Evolutionary conservation across 1,140 invertebrate species (phyloP).

Genomic region (Ceratitis capitata): DNA sequence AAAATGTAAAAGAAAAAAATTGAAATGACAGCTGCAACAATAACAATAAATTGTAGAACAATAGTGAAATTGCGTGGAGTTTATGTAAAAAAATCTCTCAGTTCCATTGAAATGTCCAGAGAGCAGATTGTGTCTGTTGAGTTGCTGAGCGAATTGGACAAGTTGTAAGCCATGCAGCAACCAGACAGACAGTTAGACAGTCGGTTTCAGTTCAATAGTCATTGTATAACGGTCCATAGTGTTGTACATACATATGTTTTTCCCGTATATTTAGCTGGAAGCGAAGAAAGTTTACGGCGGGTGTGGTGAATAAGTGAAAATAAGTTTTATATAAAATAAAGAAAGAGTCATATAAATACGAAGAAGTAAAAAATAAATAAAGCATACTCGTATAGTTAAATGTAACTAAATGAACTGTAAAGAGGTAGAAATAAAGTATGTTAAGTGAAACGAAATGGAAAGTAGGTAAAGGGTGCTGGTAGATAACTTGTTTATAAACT

Average conservation of each 20-base stretch:
- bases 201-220: conserved; percentile 2
- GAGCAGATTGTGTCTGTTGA: background rate
- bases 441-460: background rate
- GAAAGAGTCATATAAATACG: background rate
- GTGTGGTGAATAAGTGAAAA: background rate
- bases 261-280: background rate
- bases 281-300: background rate
- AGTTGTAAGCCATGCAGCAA: background rate
- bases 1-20: background rate
- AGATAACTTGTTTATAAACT: no score
- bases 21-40: background rate
- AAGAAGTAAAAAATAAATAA: background rate
- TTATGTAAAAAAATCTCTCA: background rate
- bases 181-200: no score
- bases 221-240: background rate
- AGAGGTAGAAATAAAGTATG: background rate
- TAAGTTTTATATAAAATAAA: background rate
- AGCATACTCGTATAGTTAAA: background rate
- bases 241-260: no score
- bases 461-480: no score
- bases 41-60: conserved; percentile 23
- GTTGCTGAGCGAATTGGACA: background rate
- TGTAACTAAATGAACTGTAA: conserved; percentile 4
- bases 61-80: background rate
- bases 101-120: background rate